Base-by-base conservation (phyloP, 1,140 invertebrate genomes). In the Drosophila cardini region DNA sequence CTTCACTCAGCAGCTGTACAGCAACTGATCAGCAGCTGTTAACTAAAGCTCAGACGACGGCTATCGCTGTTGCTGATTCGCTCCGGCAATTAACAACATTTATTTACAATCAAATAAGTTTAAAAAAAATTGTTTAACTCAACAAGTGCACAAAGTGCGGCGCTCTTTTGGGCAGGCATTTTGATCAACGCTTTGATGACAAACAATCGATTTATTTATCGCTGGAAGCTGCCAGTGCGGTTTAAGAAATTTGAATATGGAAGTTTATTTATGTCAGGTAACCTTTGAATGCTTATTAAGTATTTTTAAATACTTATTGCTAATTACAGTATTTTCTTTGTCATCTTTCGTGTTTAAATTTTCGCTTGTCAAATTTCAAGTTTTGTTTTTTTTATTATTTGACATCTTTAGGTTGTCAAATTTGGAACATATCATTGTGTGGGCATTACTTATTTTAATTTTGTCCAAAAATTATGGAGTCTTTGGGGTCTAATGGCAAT, bases 401-500 rank as follows among this genome's bases (percentile, higher is more conserved):
- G 45, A 34, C 38, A 36, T 45, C 15, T 26, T 26, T 26, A 1
- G 21, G 48, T 18, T 72, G 45, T 50, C 43, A 67, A 65, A 57
- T 57, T 57, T 10, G 8, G 11, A 68, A 18, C 4, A 67, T 58
- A 67, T 57, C 40, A 45, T 60, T 60, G 36, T 38, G 43, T 57
- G 9, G 18, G 38, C 34, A 5, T 64, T 50, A 13, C 32, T 18
- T n/a, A 18, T 53, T 34, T 34, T 4, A 16, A 55, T 60, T n/a
- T n/a, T n/a, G n/a, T n/a, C 1, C 32, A 34, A 46, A 46, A 61
- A 46, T 32, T 13, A 73, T 73, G 64, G 71, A 61, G 9, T 73
- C 56, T 11, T n/a, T 69, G 48, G 64, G 36, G 26, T 18, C n/a
- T 16, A 15, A 36, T 38, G 92, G 95, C 85, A 97, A 97, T 93